phyloP scores from a whole-genome alignment of 2,113 vertebrate species.

The Anarhynchus alexandrinus region DNA sequence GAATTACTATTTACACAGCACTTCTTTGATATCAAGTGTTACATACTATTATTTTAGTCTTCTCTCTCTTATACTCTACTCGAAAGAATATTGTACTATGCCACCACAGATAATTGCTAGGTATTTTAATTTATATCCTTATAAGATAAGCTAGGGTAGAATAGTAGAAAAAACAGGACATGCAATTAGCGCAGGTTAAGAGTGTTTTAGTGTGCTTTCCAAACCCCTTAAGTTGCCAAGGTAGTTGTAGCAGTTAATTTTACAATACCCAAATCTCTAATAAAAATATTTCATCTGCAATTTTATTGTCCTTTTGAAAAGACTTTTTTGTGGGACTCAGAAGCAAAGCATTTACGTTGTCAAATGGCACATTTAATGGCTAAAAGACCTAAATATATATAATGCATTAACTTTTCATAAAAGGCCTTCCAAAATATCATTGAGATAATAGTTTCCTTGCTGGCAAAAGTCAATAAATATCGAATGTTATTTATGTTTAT shows the following conservation, averaged over 20 bases:
- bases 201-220: not conserved
- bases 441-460: not conserved
- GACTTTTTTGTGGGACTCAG: not conserved
- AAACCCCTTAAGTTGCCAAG: not conserved
- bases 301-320: not conserved
- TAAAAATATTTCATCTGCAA: not conserved
- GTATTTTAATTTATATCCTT: not conserved
- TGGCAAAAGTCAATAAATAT: not conserved
- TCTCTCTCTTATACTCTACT: not conserved
- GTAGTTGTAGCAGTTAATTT: not conserved
- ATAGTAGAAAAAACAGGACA: not conserved
- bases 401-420: not conserved
- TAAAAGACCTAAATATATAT: not conserved
- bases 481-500: not conserved
- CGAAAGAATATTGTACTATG: not conserved
- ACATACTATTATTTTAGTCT: not conserved
- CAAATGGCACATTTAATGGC: not conserved
- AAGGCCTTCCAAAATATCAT: not conserved
- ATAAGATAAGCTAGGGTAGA: not conserved
- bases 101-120: not conserved
- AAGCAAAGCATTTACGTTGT: not conserved
- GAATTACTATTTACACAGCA: not conserved
- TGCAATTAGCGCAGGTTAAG: not conserved
- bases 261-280: not conserved
- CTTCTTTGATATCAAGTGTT: not conserved